These are phyloP conservation scores for Leptatherina wallacei DNA, from an alignment of 2,797 vertebrate genomes.

Conservation along the genomic window DNA sequence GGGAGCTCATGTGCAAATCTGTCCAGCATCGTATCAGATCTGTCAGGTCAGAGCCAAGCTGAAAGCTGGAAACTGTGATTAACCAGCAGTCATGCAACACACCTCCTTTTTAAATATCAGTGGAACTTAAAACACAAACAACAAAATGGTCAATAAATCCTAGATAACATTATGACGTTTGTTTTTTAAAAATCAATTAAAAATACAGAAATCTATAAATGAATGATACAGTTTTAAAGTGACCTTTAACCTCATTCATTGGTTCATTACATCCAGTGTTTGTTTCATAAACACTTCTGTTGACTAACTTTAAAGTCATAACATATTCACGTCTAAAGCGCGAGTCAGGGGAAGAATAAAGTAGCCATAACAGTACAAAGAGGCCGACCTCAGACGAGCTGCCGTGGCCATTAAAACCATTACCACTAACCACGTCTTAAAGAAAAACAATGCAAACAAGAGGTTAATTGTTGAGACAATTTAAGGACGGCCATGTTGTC, in stretches of 20 bases:
- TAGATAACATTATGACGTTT: no score
- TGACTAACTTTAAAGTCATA: constrained; percentile 26
- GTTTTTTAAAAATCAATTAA: neutral
- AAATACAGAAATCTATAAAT: constrained; percentile 4
- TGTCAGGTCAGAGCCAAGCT: neutral
- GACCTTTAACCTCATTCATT: constrained; percentile 17
- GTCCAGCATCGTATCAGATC: no score
- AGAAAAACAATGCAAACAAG: constrained; percentile 24
- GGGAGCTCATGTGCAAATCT: no score
- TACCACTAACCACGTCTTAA: constrained; percentile 46
- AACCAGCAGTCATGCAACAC: no score
- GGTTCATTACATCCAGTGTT: constrained; percentile 6
- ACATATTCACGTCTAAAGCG: constrained; percentile 21
- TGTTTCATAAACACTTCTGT: constrained; percentile 5
- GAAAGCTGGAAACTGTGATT: neutral
- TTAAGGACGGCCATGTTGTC: neutral
- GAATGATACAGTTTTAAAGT: neutral
- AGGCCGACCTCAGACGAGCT: constrained; percentile 56
- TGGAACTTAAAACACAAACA: no score
- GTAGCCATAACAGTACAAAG: constrained; percentile 25
- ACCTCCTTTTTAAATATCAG: neutral
- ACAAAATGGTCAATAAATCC: neutral
- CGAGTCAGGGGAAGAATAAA: neutral
- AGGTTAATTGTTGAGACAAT: constrained; percentile 6
- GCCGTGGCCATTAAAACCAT: constrained; percentile 45